Conservation (phyloP, 2,888 invertebrate species). For the Protula sp. region DNA sequence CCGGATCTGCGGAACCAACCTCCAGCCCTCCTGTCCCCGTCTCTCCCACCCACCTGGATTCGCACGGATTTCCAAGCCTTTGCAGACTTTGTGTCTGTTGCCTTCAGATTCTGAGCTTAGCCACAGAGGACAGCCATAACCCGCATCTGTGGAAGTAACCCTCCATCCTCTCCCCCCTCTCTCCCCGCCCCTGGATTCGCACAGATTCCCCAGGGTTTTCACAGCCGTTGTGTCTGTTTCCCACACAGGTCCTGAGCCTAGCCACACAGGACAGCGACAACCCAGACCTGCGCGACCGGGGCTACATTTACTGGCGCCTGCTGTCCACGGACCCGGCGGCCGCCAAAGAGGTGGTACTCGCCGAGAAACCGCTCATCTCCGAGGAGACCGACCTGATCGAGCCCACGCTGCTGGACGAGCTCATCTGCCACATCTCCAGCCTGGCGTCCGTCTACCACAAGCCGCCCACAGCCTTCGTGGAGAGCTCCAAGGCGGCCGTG, state of each 20-base stretch:
- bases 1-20: too few species aligned
- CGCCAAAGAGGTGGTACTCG: constrained; percentile 94
- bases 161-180: too few species aligned
- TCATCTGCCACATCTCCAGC: constrained; percentile 97
- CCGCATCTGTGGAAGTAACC: constrained; percentile 96
- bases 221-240: too few species aligned
- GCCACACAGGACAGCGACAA: constrained; percentile 75
- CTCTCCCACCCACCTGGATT: too few species aligned
- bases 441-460: constrained; percentile 98
- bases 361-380: constrained; percentile 97
- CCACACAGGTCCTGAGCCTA: not conserved
- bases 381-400: constrained; percentile 98
- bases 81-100: too few species aligned
- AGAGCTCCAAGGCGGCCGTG: constrained; percentile 63
- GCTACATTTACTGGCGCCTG: constrained; percentile 98
- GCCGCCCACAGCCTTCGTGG: constrained; percentile 97
- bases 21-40: too few species aligned
- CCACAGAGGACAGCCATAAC: constrained; percentile 76
- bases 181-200: too few species aligned
- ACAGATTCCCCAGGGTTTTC: too few species aligned
- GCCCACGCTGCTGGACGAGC: constrained; percentile 92
- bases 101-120: not conserved
- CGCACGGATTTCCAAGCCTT: too few species aligned
- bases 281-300: constrained; percentile 94
- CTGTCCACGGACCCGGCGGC: constrained; percentile 98